These are phyloP conservation scores for Aspidiotus destructor DNA, from an alignment of 2,888 invertebrate genomes.

Conservation along the genomic window DNA sequence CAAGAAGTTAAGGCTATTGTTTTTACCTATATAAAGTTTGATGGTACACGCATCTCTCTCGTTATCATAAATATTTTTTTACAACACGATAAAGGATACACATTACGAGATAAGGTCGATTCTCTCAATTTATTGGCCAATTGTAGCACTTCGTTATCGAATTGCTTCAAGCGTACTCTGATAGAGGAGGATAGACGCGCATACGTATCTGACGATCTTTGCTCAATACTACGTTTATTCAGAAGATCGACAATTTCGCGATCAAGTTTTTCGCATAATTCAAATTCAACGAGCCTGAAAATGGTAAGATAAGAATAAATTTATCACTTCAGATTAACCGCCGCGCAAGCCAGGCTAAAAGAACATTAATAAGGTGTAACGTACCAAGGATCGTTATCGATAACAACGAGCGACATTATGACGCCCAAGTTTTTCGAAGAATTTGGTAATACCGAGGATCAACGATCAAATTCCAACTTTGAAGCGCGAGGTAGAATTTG, in stretches of 20 bases:
- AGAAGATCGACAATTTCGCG: slow-evolving; percentile 55
- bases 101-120: slow-evolving; percentile 41
- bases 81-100: slow-evolving; percentile 42
- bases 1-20: slow-evolving; percentile 38
- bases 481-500: no score
- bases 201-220: slow-evolving; percentile 49
- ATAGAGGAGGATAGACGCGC: slow-evolving; percentile 51
- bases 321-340: not conserved
- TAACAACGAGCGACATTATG: slow-evolving; percentile 45
- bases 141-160: slow-evolving; percentile 50
- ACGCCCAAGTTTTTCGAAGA: no score
- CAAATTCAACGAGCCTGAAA: slow-evolving; percentile 54
- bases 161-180: slow-evolving; percentile 53
- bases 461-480: no score
- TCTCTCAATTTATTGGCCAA: slow-evolving; percentile 50
- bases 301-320: not conserved
- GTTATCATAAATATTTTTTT: not conserved
- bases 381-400: slow-evolving; percentile 47
- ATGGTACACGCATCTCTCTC: not conserved
- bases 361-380: slow-evolving; percentile 17
- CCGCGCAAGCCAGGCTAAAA: not conserved
- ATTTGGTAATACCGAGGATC: not conserved
- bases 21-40: not conserved
- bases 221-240: slow-evolving; percentile 48
- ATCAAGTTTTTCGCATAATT: slow-evolving; percentile 55